phyloP scores from a whole-genome alignment of 2,113 vertebrate species.

The Oncorhynchus keta region DNA sequence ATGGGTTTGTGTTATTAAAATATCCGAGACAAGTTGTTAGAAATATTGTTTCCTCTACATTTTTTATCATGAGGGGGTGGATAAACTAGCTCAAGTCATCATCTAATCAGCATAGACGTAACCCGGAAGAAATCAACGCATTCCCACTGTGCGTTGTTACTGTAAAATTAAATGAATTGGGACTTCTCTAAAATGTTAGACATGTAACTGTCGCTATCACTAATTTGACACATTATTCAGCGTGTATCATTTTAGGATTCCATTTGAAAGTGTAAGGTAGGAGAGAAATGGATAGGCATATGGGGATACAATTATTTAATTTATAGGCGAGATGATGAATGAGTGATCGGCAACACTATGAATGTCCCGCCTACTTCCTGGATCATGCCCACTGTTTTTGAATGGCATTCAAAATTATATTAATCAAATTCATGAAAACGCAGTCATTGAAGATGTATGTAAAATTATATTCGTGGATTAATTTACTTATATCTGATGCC shows the following conservation, averaged over 20 bases:
- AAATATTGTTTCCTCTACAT: neutral
- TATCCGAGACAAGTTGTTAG: too few relatives aligned
- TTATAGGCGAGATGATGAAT: too few relatives aligned
- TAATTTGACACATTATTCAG: neutral
- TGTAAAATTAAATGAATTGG: constrained; percentile 15
- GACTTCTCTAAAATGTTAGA: constrained; percentile 42
- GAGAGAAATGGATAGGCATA: neutral
- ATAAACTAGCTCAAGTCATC: neutral
- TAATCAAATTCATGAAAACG: too few relatives aligned
- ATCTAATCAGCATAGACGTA: constrained; percentile 57
- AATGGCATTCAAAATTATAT: too few relatives aligned
- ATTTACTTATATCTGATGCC: too few relatives aligned
- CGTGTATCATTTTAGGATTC: neutral
- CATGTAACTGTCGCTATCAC: neutral
- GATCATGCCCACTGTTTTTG: too few relatives aligned
- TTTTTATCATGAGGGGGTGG: neutral
- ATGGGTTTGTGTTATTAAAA: neutral
- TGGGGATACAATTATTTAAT: too few relatives aligned
- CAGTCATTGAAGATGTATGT: too few relatives aligned
- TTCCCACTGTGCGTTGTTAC: constrained; percentile 32
- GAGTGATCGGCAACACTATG: too few relatives aligned
- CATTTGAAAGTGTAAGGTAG: constrained; percentile 39
- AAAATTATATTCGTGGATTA: too few relatives aligned
- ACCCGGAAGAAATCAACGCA: constrained; percentile 64
- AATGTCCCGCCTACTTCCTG: too few relatives aligned